phyloP scores from a whole-genome alignment of 2,113 vertebrate genomes.

The Antennarius striatus region DNA sequence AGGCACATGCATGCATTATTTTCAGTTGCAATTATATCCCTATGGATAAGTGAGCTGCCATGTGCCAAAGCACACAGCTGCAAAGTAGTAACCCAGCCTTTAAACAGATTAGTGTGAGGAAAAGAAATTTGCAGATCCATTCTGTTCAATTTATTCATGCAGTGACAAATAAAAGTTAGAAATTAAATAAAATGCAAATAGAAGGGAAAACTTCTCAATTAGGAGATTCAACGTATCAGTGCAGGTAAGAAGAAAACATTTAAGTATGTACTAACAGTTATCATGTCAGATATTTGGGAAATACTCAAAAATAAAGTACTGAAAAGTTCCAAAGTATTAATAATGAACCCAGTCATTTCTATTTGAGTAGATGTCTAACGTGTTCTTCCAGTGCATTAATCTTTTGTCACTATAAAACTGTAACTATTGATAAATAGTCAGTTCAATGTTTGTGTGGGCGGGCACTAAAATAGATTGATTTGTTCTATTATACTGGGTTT shows the following conservation, averaged over 20 bases:
- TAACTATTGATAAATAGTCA: not conserved
- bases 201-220: not conserved
- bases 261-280: too few relatives aligned
- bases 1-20: not conserved
- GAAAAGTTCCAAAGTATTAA: too few relatives aligned
- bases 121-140: not conserved
- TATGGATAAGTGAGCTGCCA: slow-evolving; percentile 14
- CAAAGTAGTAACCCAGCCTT: slow-evolving; percentile 2
- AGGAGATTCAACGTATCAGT: not conserved
- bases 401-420: too few relatives aligned
- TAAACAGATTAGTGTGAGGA: not conserved
- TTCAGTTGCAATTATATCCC: slow-evolving; percentile 27
- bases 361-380: too few relatives aligned
- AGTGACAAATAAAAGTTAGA: slow-evolving; percentile 1
- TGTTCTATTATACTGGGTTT: too few relatives aligned
- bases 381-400: too few relatives aligned
- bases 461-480: not conserved
- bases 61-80: slow-evolving; percentile 5
- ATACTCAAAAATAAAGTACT: too few relatives aligned
- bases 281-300: too few relatives aligned
- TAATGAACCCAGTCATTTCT: too few relatives aligned
- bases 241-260: not conserved
- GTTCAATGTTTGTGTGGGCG: not conserved
- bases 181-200: not conserved
- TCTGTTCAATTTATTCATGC: slow-evolving; percentile 1